Evolutionary conservation across 2,797 vertebrate species (phyloP), one percentile per base, ranked within the genome.

Genomic region (Atherinosoma microstoma): DNA sequence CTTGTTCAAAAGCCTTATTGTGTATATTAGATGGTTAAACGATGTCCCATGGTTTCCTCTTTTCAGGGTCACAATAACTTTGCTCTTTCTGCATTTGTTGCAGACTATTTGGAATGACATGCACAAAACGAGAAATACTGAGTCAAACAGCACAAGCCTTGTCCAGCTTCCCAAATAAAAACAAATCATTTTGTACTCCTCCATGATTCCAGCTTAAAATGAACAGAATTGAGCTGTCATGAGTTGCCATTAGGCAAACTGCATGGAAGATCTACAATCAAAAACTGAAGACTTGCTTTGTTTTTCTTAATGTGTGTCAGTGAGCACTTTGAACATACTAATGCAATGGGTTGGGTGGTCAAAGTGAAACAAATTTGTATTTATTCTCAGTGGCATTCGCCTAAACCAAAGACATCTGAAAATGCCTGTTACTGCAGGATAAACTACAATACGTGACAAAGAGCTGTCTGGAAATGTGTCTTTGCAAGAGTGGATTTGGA

Each of bases 401-500:
- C 12, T 24, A 24, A 67, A 32, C 29, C 12, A 58, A 34, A 34
- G 20, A 11, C 15, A 34, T 22, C 29, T 32, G 36, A 67, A 24
- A 42, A n/a, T 12, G 29, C 36, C 22, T 53, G 15, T 38, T 11
- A 42, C 53, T 30, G 20, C 40, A 27, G 56, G n/a, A 58, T 10
- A 10, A 18, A 57, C 15, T 5, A 3, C 36, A 47, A 34, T 22
- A 58, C 22, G 32, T 18, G 42, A 22, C 30, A 11, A 3, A 65
- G 7, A 58, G n/a, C 24, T 53, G 49, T 22, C n/a, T 24, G 49
- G 16, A 42, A 12, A 16, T 20, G 29, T 32, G 18, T 9, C 27
- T 63, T 45, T 30, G 27, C 54, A 34, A 58, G 38, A 35, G 58
- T 62, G 36, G 30, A 56, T 67, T 53, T 57, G 20, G 27, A 22